phyloP scores from a whole-genome alignment of 64 coral and sea anemone genomes.

The Anthopleura sola region DNA sequence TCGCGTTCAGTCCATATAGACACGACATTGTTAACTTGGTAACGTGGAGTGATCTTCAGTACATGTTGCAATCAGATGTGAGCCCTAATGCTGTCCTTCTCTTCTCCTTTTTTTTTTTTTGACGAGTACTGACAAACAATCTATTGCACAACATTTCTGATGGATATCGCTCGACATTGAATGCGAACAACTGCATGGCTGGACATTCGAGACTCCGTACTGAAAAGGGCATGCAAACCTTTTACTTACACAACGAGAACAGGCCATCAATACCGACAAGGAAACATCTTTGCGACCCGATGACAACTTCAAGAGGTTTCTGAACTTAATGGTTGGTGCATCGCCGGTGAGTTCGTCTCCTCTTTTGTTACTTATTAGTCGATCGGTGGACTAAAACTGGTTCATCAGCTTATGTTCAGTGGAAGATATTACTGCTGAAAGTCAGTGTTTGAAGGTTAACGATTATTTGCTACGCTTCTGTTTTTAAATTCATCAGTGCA shows the following conservation, averaged over 20 bases:
- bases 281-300: background rate
- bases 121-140: too few species aligned
- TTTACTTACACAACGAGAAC: background rate
- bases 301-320: background rate
- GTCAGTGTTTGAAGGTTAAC: too few species aligned
- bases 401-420: too few species aligned
- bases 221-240: background rate
- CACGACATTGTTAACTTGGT: background rate
- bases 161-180: background rate
- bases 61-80: background rate
- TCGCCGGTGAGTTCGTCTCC: background rate
- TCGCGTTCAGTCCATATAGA: background rate
- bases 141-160: too few species aligned
- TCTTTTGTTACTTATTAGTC: background rate
- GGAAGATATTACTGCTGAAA: too few species aligned
- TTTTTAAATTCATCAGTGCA: too few species aligned
- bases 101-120: too few species aligned
- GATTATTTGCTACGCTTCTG: background rate
- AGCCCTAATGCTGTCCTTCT: too few species aligned
- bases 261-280: background rate
- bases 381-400: too few species aligned
- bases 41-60: background rate
- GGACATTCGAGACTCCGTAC: background rate
- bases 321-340: background rate
- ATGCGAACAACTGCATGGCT: background rate